Base-by-base conservation (phyloP, 2,888 invertebrate genomes). In the Phrixothrix hirtus region DNA sequence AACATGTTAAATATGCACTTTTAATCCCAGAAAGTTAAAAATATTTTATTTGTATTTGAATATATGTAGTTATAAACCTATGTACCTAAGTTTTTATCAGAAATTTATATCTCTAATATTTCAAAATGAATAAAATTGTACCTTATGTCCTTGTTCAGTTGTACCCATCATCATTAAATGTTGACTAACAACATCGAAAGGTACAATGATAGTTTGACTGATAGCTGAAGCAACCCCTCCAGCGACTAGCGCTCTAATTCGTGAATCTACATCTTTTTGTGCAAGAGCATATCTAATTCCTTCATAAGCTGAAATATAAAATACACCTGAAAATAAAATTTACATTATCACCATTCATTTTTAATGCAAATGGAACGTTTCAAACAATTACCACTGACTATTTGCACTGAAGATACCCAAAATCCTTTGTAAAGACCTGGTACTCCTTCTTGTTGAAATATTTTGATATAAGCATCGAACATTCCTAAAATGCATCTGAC, bases 161-260 rank as follows among this genome's bases (percentile, higher is more conserved):
- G 69, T 80, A 0, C 95, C 95, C 3, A 95, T 79, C 65, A 98
- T 89, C 95, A 97, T 97, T 44, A 96, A 83, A 72, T 98, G 97
- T 69, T 98, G 98, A 60, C 95, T 95, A 44, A 98, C 83, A 34
- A 98, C 91, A 76, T 98, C 98, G 70, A 97, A 92, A 2, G 98
- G 98, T 43, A 97, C 96, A 56, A 96, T 89, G 46, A 96, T 89
- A 0, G 95, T 95, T 78, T 98, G 97, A 0, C 95, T 92, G 11
- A 95, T 92, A 36, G 94, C 76, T 0, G 96, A 96, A 0, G 97
- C 97, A 65, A 87, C 86, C 0, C 89, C 95, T 1, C 97, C 97
- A 17, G 89, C 95, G 51, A 94, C 79, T 44, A 97, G 81, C 11
- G 95, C 90, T 79, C 89, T 83, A 25, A 86, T 61, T 70, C 83